Evolutionary conservation across 2,797 vertebrate species (phyloP), one percentile per base, ranked within the genome.

Genomic region (Sebastes vulpes): DNA sequence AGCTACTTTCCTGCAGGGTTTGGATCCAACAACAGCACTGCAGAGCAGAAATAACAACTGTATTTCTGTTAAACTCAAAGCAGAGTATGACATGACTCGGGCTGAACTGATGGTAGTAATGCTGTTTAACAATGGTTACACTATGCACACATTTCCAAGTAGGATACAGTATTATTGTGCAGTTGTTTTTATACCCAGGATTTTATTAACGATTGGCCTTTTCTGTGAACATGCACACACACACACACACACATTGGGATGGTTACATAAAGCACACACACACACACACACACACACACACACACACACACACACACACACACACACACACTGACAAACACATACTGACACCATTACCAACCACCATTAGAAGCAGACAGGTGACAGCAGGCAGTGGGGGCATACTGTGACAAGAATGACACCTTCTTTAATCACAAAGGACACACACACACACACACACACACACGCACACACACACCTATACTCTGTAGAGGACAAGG

Each of bases 401-500:
- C 83, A 81, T 8, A 68, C 81, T 90, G 81, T 77, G 85, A 82
- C 81, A 86, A 71, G 77, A 84, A 52, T 84, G 84, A 84, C 90
- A 86, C 18, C 32, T 74, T 79, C 75, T 87, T 89, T 87, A 89
- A 92, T 89, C 83, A 89, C 69, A 70, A 26, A 72, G 3, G 18
- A 70, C 66, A 77, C 38, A 78, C 66, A 77, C 23, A 23, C 23
- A 78, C 66, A 77, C 23, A 23, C 23, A 23, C 23, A 56, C 14
- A 66, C 21, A 46, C 23, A 52, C 68, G 53, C 57, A 12, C 21
- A 23, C 57, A 60, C 75, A 78, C 54, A 77, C 53, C 28, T 59
- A 32, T 9, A 23, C 73, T 23, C 48, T 35, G 32, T 35, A 52
- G 53, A 84, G 21, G 52, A 73, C 50, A 60, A 9, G 60, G 69